A percentile compares a stretch with the other conserved stretches of the same genome.
These are phyloP conservation scores for Pycnonotus jocosus DNA, from an alignment of 2,113 vertebrate species.

Conservation along the genomic window DNA sequence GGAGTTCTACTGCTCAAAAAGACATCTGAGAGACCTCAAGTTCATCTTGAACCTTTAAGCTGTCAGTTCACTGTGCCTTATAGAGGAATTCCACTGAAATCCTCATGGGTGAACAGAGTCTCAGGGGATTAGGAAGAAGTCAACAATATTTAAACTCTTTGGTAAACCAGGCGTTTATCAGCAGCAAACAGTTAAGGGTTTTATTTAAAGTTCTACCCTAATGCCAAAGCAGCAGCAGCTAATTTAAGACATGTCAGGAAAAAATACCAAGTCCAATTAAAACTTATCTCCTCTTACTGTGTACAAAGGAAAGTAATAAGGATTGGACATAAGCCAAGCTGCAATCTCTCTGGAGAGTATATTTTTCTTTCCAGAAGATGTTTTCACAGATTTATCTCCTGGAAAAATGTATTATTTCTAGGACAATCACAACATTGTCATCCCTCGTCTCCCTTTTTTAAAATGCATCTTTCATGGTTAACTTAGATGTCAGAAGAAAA, in stretches of 20 bases:
- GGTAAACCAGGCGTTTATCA: slow-evolving; percentile 41
- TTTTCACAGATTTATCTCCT: slow-evolving; percentile 31
- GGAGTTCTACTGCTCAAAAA: neutral
- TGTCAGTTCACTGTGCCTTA: neutral
- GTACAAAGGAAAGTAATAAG: neutral
- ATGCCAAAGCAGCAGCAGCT: slow-evolving; percentile 10
- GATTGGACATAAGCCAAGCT: slow-evolving; percentile 9
- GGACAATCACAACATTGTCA: neutral
- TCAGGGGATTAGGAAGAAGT: slow-evolving; percentile 16
- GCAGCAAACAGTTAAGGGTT: slow-evolving; percentile 14
- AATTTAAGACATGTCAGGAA: slow-evolving; percentile 21
- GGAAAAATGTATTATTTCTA: slow-evolving; percentile 48
- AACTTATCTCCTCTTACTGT: slow-evolving; percentile 3
- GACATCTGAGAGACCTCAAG: neutral
- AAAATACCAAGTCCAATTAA: slow-evolving; percentile 22
- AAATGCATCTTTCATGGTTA: neutral
- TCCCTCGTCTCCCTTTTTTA: rapidly evolving
- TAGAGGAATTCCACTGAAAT: slow-evolving; percentile 33
- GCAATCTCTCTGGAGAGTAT: neutral
- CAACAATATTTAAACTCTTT: slow-evolving; percentile 44
- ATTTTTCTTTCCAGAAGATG: slow-evolving; percentile 23
- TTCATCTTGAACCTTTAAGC: slow-evolving; percentile 2
- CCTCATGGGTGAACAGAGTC: neutral
- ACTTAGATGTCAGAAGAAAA: neutral
- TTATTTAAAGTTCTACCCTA: slow-evolving; percentile 11